Evolutionary conservation across 1,140 invertebrate genomes (phyloP).

Genomic region (Penaeus japonicus): DNA sequence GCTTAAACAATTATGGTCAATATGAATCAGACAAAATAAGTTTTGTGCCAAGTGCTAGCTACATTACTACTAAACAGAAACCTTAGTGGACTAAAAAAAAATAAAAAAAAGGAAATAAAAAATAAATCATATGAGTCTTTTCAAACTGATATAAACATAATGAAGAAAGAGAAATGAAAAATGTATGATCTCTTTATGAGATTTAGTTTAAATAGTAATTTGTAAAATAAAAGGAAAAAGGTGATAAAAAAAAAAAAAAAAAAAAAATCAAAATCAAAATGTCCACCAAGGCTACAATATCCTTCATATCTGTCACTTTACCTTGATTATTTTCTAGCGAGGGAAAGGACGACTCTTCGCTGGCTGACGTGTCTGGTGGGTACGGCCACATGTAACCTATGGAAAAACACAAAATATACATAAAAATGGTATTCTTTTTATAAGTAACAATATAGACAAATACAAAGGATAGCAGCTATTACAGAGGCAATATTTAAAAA

Average conservation of each 20-base stretch:
- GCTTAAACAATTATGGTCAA: too few relatives aligned
- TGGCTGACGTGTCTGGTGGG: conserved; percentile 21
- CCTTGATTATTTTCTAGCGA: conserved; percentile 47
- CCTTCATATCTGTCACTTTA: conserved; percentile 16
- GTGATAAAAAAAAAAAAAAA: too few relatives aligned
- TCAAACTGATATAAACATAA: not conserved
- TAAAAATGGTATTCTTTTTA: too few relatives aligned
- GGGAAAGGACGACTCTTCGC: conserved; percentile 13
- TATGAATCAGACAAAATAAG: too few relatives aligned
- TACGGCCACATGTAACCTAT: conserved; percentile 52
- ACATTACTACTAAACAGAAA: not conserved
- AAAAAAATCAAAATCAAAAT: too few relatives aligned
- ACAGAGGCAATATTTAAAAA: too few relatives aligned
- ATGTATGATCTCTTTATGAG: not conserved
- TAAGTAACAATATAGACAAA: too few relatives aligned
- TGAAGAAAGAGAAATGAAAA: not conserved
- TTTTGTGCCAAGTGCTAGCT: not conserved
- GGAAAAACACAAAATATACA: not conserved
- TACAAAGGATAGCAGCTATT: too few relatives aligned
- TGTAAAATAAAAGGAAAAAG: too few relatives aligned
- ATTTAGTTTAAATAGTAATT: too few relatives aligned
- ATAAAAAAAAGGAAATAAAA: not conserved
- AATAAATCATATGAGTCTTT: not conserved
- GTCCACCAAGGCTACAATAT: conserved; percentile 27
- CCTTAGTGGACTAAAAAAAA: not conserved